Conservation (phyloP, 2,888 invertebrate genomes). For the Amphipyra berbera region DNA sequence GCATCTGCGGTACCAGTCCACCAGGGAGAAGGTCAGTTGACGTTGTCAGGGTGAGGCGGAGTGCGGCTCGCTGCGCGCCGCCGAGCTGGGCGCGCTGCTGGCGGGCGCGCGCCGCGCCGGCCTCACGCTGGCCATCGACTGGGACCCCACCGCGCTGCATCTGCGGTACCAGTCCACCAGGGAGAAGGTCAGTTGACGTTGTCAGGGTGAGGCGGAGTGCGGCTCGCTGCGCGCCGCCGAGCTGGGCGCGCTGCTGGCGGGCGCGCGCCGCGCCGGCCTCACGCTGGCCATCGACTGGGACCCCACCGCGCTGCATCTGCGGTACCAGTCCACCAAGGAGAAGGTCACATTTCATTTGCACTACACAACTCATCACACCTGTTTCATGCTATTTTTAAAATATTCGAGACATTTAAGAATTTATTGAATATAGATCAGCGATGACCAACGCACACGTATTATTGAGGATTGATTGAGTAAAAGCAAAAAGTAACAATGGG, state of each 20-base stretch:
- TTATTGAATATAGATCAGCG: too few relatives aligned
- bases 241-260: conserved; percentile 60
- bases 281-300: conserved; percentile 97
- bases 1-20: too few relatives aligned
- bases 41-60: conserved; percentile 27
- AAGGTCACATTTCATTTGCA: conserved; percentile 80
- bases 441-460: too few relatives aligned
- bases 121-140: conserved; percentile 94
- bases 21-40: too few relatives aligned
- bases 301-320: conserved; percentile 96
- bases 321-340: conserved; percentile 95
- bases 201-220: conserved; percentile 28
- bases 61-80: conserved; percentile 28
- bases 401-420: too few relatives aligned
- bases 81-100: conserved; percentile 61
- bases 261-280: conserved; percentile 58
- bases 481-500: too few relatives aligned
- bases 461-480: too few relatives aligned
- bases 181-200: conserved; percentile 91
- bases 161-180: conserved; percentile 95
- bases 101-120: conserved; percentile 57
- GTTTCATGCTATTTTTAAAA: too few relatives aligned
- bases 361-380: too few relatives aligned
- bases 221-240: conserved; percentile 42
- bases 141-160: conserved; percentile 98